Conservation (phyloP, 2,888 invertebrate species). For the Cheilosia impressa region DNA sequence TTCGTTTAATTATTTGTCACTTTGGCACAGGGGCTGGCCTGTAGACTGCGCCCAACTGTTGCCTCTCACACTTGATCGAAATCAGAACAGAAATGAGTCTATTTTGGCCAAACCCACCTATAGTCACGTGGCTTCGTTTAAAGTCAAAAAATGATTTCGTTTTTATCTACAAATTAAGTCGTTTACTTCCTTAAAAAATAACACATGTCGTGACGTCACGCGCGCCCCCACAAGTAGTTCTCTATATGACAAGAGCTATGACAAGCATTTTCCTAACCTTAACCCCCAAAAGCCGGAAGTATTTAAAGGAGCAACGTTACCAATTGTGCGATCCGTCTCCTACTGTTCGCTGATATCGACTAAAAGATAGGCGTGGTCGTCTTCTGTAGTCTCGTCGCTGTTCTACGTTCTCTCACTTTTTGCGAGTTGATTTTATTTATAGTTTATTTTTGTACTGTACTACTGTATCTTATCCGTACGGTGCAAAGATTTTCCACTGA, state of each 20-base stretch:
- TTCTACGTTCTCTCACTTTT: not conserved
- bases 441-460: not conserved
- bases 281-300: not conserved
- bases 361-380: not conserved
- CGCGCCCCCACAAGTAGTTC: not conserved
- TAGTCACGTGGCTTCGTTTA: too few species aligned
- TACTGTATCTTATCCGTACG: too few species aligned
- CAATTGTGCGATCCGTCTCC: not conserved
- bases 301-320: not conserved
- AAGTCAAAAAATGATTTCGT: not conserved
- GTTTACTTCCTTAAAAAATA: not conserved
- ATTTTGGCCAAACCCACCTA: not conserved
- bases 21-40: not conserved
- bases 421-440: not conserved
- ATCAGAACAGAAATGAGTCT: not conserved
- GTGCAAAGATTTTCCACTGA: too few species aligned
- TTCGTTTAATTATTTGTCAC: not conserved
- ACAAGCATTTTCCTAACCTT: not conserved
- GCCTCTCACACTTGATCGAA: not conserved
- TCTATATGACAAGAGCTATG: not conserved
- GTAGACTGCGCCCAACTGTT: conserved; percentile 14
- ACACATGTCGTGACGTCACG: not conserved
- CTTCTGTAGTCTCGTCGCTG: not conserved
- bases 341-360: not conserved
- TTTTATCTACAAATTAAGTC: not conserved